phyloP scores from a whole-genome alignment of 2,113 vertebrate species.

The Xiphophorus couchianus region DNA sequence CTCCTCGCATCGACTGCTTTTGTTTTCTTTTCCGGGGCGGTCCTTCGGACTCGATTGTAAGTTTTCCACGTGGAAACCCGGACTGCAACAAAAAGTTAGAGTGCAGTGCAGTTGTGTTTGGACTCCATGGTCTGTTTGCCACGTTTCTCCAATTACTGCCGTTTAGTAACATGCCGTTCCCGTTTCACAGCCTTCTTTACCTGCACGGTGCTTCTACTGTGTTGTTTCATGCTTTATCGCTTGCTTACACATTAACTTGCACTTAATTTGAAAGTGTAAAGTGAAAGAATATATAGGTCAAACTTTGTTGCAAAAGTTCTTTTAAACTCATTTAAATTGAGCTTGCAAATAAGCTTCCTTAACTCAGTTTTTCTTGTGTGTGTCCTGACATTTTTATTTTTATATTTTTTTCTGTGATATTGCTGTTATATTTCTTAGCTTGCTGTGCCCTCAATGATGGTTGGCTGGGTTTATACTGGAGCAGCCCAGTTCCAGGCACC shows the following conservation, averaged over 20 bases:
- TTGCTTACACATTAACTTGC: no score
- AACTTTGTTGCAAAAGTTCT: neutral
- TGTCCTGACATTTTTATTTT: neutral
- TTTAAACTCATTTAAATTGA: neutral
- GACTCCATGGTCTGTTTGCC: neutral
- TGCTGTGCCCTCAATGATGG: no score
- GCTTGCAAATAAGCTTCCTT: neutral
- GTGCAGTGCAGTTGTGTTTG: neutral
- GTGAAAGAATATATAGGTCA: neutral
- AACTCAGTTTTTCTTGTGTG: neutral
- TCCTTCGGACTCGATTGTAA: conserved; percentile 24
- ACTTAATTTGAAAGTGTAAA: no score
- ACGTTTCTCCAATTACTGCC: conserved; percentile 3
- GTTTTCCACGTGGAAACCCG: neutral
- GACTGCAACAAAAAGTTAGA: neutral
- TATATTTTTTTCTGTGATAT: neutral
- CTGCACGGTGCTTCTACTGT: neutral
- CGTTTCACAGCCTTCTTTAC: neutral
- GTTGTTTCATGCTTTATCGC: neutral
- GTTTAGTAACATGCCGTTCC: neutral
- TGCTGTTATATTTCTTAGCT: neutral
- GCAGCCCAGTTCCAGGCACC: neutral
- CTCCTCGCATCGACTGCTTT: neutral
- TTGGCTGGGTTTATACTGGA: neutral
- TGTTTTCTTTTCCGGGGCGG: neutral